Evolutionary conservation across 2,113 vertebrate species (phyloP).

Genomic region (Salvelinus sp.): DNA sequence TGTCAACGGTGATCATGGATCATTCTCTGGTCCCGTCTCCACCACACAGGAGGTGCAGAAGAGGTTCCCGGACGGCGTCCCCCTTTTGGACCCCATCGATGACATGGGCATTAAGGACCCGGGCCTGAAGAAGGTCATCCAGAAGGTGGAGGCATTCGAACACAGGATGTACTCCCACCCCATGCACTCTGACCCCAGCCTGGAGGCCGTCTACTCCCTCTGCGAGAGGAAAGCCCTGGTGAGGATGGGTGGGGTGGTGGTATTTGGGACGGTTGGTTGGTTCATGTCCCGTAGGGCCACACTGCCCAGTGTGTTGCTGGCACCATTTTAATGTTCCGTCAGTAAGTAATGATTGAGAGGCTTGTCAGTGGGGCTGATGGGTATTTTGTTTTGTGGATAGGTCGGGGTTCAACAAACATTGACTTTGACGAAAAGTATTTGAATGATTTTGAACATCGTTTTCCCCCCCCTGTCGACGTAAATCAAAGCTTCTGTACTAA

Average conservation of each 20-base stretch:
- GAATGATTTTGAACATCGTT: too few species aligned
- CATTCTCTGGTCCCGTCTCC: not conserved
- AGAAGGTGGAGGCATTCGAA: conserved; percentile 96
- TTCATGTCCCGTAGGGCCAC: not conserved
- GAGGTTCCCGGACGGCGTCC: conserved; percentile 92
- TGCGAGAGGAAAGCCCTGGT: conserved; percentile 98
- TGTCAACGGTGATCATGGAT: too few species aligned
- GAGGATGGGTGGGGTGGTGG: conserved; percentile 32
- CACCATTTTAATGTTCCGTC: too few species aligned
- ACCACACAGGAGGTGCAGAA: conserved; percentile 89
- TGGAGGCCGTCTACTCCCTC: conserved; percentile 89
- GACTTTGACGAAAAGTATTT: too few species aligned
- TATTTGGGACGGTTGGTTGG: not conserved
- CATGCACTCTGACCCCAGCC: conserved; percentile 89
- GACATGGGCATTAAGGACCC: conserved; percentile 98
- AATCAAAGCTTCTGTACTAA: too few species aligned
- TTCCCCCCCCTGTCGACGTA: too few species aligned
- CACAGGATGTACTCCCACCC: conserved; percentile 97
- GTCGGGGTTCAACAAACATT: too few species aligned
- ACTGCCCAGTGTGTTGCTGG: not conserved
- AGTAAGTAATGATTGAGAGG: too few species aligned
- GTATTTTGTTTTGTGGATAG: too few species aligned
- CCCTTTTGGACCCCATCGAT: conserved; percentile 90
- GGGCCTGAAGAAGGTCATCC: conserved; percentile 92
- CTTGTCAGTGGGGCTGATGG: too few species aligned